These are phyloP conservation scores for Martes martes DNA, from an alignment of 2,113 vertebrate genomes.

Conservation along the genomic window DNA sequence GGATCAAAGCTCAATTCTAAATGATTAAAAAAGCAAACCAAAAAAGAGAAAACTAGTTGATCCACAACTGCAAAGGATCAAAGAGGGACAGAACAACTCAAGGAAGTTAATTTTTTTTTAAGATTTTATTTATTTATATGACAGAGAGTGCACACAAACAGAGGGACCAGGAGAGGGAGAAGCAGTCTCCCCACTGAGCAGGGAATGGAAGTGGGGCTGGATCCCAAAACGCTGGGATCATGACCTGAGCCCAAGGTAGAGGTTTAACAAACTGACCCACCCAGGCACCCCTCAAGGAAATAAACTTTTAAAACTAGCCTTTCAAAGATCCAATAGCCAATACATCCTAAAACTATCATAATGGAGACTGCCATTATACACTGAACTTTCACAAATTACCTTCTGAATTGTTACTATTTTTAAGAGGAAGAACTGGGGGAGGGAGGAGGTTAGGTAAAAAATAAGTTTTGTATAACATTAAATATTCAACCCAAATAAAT, in stretches of 20 bases:
- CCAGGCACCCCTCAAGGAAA: background rate
- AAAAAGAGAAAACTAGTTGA: conserved; percentile 20
- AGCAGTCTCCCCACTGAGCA: too few species aligned
- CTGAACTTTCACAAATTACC: background rate
- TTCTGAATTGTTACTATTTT: background rate
- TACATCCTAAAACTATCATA: background rate
- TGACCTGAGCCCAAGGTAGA: too few species aligned
- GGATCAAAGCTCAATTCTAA: conserved; percentile 33
- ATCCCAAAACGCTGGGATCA: too few species aligned
- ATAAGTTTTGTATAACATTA: background rate
- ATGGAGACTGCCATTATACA: background rate
- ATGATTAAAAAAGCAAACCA: background rate
- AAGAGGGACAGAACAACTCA: background rate
- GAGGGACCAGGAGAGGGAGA: too few species aligned
- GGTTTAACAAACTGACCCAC: too few species aligned
- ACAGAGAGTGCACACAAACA: too few species aligned
- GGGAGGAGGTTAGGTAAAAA: background rate
- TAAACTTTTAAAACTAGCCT: background rate
- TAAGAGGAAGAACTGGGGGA: background rate
- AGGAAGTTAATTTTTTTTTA: background rate
- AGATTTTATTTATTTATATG: too few species aligned
- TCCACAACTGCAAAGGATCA: background rate
- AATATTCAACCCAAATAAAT: background rate
- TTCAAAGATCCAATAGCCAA: background rate
- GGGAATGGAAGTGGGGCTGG: too few species aligned